Percentiles rank a stretch among this genome's conserved stretches.
Conservation (phyloP, 64 coral and sea anemone genomes). For the Stylophora pistillata region DNA sequence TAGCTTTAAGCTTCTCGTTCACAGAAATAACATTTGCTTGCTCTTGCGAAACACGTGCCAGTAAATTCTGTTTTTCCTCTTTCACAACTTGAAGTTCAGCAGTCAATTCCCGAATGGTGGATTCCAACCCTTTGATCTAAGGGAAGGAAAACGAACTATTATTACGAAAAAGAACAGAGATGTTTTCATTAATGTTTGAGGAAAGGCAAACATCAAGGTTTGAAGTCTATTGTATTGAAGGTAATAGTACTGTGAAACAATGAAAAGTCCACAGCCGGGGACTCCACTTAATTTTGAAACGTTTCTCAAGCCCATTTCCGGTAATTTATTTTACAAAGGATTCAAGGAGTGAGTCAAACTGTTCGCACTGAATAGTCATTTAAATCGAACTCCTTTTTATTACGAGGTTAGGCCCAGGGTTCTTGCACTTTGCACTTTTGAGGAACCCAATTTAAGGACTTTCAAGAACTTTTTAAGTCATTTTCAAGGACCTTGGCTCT, state of each 20-base stretch:
- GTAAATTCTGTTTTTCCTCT: constrained; percentile 62
- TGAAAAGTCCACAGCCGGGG: background rate
- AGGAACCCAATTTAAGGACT: too few species aligned
- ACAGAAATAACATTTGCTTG: constrained; percentile 75
- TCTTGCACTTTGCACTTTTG: too few species aligned
- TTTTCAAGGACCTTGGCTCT: too few species aligned
- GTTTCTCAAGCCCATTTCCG: background rate
- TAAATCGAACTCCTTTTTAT: background rate
- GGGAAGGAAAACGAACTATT: background rate
- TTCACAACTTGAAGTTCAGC: constrained; percentile 56
- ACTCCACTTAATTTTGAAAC: background rate
- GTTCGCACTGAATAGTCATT: background rate
- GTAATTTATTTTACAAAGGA: background rate
- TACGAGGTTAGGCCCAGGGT: background rate
- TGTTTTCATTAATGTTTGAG: background rate
- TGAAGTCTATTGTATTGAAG: background rate
- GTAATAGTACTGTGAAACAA: background rate
- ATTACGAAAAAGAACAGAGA: background rate
- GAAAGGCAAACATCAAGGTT: background rate
- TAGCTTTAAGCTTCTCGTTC: constrained; percentile 58
- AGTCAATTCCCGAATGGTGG: constrained; percentile 32
- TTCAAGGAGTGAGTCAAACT: background rate
- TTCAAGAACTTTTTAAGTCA: too few species aligned
- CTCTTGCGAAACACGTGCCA: constrained; percentile 61
- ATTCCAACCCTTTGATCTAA: constrained; percentile 56